These are phyloP conservation scores for Sceloporus undulatus DNA, from an alignment of 2,113 vertebrate species.

Conservation along the genomic window DNA sequence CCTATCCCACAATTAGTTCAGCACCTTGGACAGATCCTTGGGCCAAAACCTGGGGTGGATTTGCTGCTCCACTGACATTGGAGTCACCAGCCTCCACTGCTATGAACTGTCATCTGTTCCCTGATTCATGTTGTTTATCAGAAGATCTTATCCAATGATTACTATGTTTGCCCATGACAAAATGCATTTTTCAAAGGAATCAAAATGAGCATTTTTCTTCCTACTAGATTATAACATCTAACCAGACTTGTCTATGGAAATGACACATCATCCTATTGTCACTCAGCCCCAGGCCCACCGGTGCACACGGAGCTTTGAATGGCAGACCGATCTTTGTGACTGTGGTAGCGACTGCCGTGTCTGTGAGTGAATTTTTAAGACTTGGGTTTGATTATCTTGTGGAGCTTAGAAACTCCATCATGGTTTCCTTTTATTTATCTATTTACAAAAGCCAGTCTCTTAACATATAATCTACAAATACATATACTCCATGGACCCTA, in stretches of 20 bases:
- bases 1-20: background rate
- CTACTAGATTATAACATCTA: constrained; percentile 7
- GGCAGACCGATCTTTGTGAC: constrained; percentile 71
- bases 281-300: constrained; percentile 45
- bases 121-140: too few relatives aligned
- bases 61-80: too few relatives aligned
- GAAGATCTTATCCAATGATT: too few relatives aligned
- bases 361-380: constrained; percentile 69
- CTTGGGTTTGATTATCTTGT: background rate
- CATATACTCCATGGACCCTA: too few relatives aligned
- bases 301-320: constrained; percentile 34
- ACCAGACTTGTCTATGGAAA: constrained; percentile 20
- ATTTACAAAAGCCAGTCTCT: too few relatives aligned
- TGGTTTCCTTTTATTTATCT: too few relatives aligned
- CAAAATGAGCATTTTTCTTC: background rate
- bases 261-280: constrained; percentile 12
- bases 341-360: constrained; percentile 64
- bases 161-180: too few relatives aligned
- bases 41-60: too few relatives aligned
- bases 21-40: too few relatives aligned
- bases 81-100: too few relatives aligned
- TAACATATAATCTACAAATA: too few relatives aligned
- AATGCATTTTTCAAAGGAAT: background rate
- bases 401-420: background rate
- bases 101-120: too few relatives aligned